Evolutionary conservation across 2,797 vertebrate genomes (phyloP), one percentile per base, ranked within the genome.

Genomic region (Ctenopoma multispine): DNA sequence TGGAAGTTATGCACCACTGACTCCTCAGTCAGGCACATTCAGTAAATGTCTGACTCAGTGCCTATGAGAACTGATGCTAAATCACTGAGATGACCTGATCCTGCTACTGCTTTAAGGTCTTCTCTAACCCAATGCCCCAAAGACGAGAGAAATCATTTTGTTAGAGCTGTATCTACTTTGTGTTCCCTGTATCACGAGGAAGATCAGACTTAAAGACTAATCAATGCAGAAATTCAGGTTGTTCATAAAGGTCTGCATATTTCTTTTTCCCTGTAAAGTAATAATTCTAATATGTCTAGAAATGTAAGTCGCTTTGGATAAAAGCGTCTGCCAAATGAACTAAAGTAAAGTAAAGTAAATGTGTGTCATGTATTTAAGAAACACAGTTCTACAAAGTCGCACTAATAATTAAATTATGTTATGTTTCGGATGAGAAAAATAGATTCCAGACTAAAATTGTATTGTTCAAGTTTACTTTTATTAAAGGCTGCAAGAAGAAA

Each of bases 71-170:
- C 48, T 27, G 70, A 14, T 31, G 63, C 79, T 78, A 72, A 81
- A 85, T 84, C 71, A 65, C 47, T 64, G 5, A 48, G 63, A 66
- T 83, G 82, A 75, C 74, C 73, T 2, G 18, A 75, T 76, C 81
- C 75, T 67, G 27, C 70, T 75, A 69, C 72, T 43, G 1, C 47
- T 54, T 69, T 62, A 15, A 59, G 62, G 47, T 66, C 34, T 31
- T 43, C 21, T 47, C 60, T 59, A 14, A 72, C 29, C 51, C 27
- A 46, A 7, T 59, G 43, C 31, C 40, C 41, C 58, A 55, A 47
- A 67, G 20, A 21, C n/a, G 18, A 48, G 29, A 54, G 49, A 23
- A 60, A 63, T 63, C 12, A 36, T 54, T 40, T 21, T 7, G 1
- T 53, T 15, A 27, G 58, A 54, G 31, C 58, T 5, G 8, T 24